Evolutionary conservation across 1,140 invertebrate genomes (phyloP).

Genomic region (Drosophila malerkotliana): DNA sequence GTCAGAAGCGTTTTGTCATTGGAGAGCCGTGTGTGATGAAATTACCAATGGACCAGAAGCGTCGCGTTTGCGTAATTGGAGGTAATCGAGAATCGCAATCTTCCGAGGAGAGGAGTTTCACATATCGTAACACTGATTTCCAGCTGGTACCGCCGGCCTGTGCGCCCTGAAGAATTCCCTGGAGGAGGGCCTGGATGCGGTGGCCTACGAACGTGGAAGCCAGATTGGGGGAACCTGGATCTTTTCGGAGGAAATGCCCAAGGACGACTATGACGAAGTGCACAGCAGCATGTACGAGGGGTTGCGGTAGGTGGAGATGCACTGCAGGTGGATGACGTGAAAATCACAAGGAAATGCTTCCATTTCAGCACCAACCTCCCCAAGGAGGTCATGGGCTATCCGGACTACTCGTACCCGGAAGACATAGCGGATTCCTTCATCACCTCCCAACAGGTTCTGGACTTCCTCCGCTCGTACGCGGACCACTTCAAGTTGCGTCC

Average conservation of each 20-base stretch:
- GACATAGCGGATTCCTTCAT: constrained; percentile 90
- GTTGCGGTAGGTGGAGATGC: constrained; percentile 61
- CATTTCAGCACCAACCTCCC: constrained; percentile 93
- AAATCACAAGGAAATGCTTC: background rate
- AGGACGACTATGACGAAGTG: constrained; percentile 90
- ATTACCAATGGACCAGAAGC: constrained; percentile 43
- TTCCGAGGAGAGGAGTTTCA: background rate
- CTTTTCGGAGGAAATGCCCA: constrained; percentile 89
- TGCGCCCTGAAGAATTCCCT: constrained; percentile 88
- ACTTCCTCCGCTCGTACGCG: constrained; percentile 92
- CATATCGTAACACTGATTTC: background rate
- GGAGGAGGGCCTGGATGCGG: constrained; percentile 87
- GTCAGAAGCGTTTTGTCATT: no score
- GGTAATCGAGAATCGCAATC: constrained; percentile 31
- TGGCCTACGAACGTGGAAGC: constrained; percentile 89
- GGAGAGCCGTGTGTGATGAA: constrained; percentile 41
- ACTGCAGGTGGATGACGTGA: background rate
- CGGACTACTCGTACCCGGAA: constrained; percentile 90
- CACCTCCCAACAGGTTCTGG: constrained; percentile 90
- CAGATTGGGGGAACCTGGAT: constrained; percentile 95
- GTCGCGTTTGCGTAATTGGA: constrained; percentile 87
- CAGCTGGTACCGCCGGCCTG: constrained; percentile 90
- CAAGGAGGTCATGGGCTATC: constrained; percentile 95
- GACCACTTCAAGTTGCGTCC: constrained; percentile 85
- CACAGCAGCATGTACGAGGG: constrained; percentile 94